Base-by-base conservation (phyloP, 2,888 invertebrate species). In the Steinernema scapterisci region DNA sequence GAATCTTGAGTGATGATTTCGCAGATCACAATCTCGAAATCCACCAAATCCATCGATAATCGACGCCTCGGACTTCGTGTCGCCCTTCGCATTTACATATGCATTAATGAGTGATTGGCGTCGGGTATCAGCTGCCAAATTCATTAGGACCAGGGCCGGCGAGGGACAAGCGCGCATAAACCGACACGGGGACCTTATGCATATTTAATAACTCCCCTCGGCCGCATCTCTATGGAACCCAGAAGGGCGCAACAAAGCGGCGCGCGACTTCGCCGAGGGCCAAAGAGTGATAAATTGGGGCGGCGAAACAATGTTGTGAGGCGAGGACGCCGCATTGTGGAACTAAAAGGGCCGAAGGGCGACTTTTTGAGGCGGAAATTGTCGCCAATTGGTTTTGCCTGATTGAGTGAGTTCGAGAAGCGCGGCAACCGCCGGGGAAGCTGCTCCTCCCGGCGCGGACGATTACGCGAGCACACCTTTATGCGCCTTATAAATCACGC, bases 251-350 rank as follows among this genome's bases (percentile, higher is more conserved):
- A 19, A 48, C 48, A 48, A 48, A 38, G 63, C 63, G 63, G 31
- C 63, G 38, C 38, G 5, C 38, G 38, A 38, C 5, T 38, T 38
- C 9, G 38, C 38, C 38, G 38, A 38, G 38, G 63, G 63, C 31
- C 63, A 38, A 16, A 27, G 63, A 63, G 63, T 63, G 63, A 63
- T 63, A 63, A 63, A 63, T 63, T 63, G 63, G 63, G 54, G 54
- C 54, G 54, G 63, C 63, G 63, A 63, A 63, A 63, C 63, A 63
- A 63, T 38, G 52, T 52, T 52, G 19, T 52, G 38, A 38, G 38
- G 38, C 3, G 38, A 38, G 38, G 48, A 48, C 63, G 63, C 63
- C 11, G 27, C 31, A 31, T 6, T 6, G 38, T 9, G 38, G 3
- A 9, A 9, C 38, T 9, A 6, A 38, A 38, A 38, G 9, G 5